phyloP scores from a whole-genome alignment of 1,140 invertebrate genomes.

The Drosophila erecta region DNA sequence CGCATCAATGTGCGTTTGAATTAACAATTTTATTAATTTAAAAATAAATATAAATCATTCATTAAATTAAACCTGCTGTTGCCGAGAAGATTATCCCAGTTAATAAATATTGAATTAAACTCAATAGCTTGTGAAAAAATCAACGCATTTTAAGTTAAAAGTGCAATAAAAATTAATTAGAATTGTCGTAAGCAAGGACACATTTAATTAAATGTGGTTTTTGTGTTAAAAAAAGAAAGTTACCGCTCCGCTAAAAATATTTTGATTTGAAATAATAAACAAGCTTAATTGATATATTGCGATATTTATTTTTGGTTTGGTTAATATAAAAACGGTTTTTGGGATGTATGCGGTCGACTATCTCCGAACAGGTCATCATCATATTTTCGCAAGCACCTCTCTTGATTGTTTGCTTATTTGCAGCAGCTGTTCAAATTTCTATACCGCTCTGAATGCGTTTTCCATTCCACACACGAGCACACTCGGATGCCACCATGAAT shows the following conservation, averaged over 20 bases:
- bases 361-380: constrained; percentile 6
- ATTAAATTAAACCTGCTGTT: background rate
- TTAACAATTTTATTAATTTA: background rate
- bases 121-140: background rate
- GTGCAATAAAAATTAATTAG: constrained; percentile 20
- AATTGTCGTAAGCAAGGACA: background rate
- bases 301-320: constrained; percentile 34
- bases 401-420: constrained; percentile 52
- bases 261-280: constrained; percentile 13
- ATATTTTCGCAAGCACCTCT: constrained; percentile 15
- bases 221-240: background rate
- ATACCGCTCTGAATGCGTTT: constrained; percentile 26
- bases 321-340: constrained; percentile 34
- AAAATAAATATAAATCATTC: background rate
- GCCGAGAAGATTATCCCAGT: background rate
- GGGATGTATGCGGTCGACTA: constrained; percentile 18
- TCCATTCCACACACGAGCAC: constrained; percentile 6
- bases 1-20: background rate
- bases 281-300: constrained; percentile 3
- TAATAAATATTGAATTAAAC: constrained; percentile 6
- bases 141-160: background rate
- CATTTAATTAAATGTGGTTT: constrained; percentile 33
- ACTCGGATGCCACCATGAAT: constrained; percentile 21
- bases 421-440: constrained; percentile 72
- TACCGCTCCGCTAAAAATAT: background rate